A percentile compares a stretch with the other conserved stretches of the same genome.
These are phyloP conservation scores for Candoia aspera DNA, from an alignment of 2,113 vertebrate species.

Conservation along the genomic window DNA sequence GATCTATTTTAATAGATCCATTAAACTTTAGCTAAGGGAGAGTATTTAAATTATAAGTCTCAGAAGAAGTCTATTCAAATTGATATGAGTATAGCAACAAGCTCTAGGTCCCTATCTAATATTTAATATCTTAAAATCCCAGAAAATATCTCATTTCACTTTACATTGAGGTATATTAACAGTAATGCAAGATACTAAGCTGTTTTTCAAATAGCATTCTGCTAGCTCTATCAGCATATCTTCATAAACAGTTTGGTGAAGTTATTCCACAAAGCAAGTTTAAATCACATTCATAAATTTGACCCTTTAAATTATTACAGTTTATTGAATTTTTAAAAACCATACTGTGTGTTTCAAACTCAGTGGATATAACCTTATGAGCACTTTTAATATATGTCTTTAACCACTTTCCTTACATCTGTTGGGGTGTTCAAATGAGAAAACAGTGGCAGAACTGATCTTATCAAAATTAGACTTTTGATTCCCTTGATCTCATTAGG, in stretches of 20 bases:
- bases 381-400: background rate
- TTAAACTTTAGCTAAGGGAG: background rate
- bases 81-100: background rate
- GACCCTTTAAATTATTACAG: background rate
- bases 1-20: background rate
- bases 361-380: background rate
- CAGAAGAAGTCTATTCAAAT: background rate
- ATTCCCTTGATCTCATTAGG: background rate
- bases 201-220: constrained; percentile 7
- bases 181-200: background rate
- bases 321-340: background rate
- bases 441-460: background rate
- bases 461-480: background rate
- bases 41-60: constrained; percentile 3
- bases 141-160: constrained; percentile 33
- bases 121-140: constrained; percentile 26
- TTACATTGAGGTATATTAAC: constrained; percentile 8
- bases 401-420: background rate
- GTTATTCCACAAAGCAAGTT: background rate
- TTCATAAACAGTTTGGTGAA: constrained; percentile 10
- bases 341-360: background rate
- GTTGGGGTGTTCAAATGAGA: background rate
- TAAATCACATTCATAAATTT: constrained; percentile 9
- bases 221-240: background rate
- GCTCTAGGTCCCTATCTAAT: constrained; percentile 6